phyloP scores from a whole-genome alignment of 2,888 invertebrate species.

The Cheilosia soror region DNA sequence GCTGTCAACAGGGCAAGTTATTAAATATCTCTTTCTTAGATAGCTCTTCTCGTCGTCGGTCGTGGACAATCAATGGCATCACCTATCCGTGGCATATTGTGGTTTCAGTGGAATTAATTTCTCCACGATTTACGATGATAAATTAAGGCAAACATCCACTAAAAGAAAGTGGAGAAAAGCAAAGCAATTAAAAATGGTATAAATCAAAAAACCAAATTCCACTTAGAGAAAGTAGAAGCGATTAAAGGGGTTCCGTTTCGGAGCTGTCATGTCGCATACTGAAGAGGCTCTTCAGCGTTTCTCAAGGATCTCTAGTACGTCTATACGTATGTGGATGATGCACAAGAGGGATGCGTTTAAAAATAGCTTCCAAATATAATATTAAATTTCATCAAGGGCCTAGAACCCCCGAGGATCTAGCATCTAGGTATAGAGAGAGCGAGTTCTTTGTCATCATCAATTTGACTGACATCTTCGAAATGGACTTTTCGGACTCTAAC shows the following conservation, averaged over 20 bases:
- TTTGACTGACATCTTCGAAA: constrained; percentile 70
- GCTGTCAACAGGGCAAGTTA: constrained; percentile 73
- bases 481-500: constrained; percentile 56
- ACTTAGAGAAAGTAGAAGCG: constrained; percentile 57
- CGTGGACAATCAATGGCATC: constrained; percentile 52
- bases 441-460: constrained; percentile 72
- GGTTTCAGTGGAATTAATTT: constrained; percentile 69
- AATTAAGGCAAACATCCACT: constrained; percentile 68
- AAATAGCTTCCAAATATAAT: constrained; percentile 56
- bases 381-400: constrained; percentile 57
- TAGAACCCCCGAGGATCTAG: constrained; percentile 50
- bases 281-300: constrained; percentile 50
- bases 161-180: constrained; percentile 74
- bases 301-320: constrained; percentile 49
- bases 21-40: constrained; percentile 68
- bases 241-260: constrained; percentile 70
- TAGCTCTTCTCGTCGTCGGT: constrained; percentile 23
- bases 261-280: constrained; percentile 14
- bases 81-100: constrained; percentile 63
- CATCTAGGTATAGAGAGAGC: constrained; percentile 33
- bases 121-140: constrained; percentile 69
- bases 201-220: constrained; percentile 65
- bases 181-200: constrained; percentile 74
- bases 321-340: not conserved
- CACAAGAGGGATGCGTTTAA: constrained; percentile 63